Evolutionary conservation across 2,888 invertebrate species (phyloP).

Genomic region (Strigamia transsilvanica): DNA sequence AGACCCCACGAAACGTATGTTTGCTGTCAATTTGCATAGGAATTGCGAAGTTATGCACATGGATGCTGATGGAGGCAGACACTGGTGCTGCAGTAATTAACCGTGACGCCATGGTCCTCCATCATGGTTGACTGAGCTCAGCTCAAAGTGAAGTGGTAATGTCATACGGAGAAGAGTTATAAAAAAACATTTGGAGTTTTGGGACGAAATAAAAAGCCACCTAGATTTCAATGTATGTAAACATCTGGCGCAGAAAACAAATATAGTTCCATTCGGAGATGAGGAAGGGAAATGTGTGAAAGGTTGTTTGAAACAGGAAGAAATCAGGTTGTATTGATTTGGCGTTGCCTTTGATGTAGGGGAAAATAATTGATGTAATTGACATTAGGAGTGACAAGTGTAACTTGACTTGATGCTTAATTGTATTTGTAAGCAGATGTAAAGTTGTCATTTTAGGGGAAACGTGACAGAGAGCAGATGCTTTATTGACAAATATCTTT

Average conservation of each 20-base stretch:
- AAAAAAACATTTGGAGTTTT: background rate
- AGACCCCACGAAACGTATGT: constrained; percentile 18
- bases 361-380: constrained; percentile 41
- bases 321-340: constrained; percentile 19
- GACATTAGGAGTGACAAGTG: constrained; percentile 36
- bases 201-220: background rate
- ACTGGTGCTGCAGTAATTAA: constrained; percentile 48
- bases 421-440: constrained; percentile 40
- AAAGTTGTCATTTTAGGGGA: constrained; percentile 1
- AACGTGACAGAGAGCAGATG: constrained; percentile 37
- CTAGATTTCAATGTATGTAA: background rate
- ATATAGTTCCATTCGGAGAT: background rate
- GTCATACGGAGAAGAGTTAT: background rate
- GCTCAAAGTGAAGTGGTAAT: background rate
- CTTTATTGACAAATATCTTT: constrained; percentile 42
- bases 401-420: constrained; percentile 38
- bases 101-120: constrained; percentile 41
- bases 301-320: constrained; percentile 32
- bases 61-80: constrained; percentile 39
- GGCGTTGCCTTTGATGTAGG: constrained; percentile 46
- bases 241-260: background rate
- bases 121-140: constrained; percentile 26
- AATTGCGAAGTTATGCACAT: constrained; percentile 36
- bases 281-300: constrained; percentile 45
- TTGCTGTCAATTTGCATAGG: constrained; percentile 46